Base-by-base conservation (phyloP, 1,140 invertebrate genomes). In the Plodia interpunctella region DNA sequence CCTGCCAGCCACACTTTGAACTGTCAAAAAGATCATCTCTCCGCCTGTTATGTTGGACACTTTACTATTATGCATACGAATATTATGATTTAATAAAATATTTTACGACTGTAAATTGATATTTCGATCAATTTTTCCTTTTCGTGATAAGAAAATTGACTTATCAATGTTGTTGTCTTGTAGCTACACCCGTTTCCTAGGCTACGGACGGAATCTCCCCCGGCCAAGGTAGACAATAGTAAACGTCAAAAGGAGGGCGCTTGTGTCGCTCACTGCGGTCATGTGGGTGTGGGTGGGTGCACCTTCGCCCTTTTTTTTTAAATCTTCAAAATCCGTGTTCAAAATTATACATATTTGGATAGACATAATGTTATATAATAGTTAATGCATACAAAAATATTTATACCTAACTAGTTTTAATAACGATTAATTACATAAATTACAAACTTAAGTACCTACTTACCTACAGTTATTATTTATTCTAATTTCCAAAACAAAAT, bases 111-210 rank as follows among this genome's bases (percentile, higher is more conserved):
- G 2, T 25, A 5, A n/a, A 61, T 20, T 28, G 57, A 61, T 50
- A 57, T 44, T 25, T 13, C 25, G 20, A 25, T 59, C 35, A 60
- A 38, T 66, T 11, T 85, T 88, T 88, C 84, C 79, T 60, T 87
- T 86, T 83, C 73, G 70, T 68, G 72, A 70, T 70, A 69, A 65
- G 59, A 72, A 65, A 74, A 66, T 51, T 70, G 64, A 74, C 68
- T 71, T 69, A 78, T 69, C 71, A 78, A 68, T 84, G 84, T 88
- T 88, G 84, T 88, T 88, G 77, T 79, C 71, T 67, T 72, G 83
- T 87, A 87, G 80, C 78, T 87, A 88, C 83, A 82, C 84, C 83
- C 83, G 86, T 88, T 87, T 87, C 84, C 86, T 88, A 78, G 86
- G 83, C 86, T 88, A 88, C 86, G 80, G 80, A 63, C 56, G 80